Evolutionary conservation across 2,888 invertebrate species (phyloP).

Genomic region (Leptopilina drosophilae): DNA sequence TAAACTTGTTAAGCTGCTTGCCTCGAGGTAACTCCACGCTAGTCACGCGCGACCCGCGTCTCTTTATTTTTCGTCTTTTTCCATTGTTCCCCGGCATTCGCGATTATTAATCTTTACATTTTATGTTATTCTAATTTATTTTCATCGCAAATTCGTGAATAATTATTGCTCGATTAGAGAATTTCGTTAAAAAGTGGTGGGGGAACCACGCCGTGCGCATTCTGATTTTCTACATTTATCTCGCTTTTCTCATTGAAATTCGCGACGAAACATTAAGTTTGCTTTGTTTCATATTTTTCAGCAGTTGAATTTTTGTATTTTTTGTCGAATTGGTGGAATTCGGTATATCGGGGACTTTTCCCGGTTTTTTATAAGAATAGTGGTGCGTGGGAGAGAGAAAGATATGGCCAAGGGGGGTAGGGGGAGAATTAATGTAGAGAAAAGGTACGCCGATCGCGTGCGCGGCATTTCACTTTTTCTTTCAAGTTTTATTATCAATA

Average conservation of each 20-base stretch:
- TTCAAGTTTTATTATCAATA: neutral
- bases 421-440: slow-evolving; percentile 3
- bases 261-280: neutral
- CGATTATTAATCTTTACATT: neutral
- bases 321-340: neutral
- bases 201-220: slow-evolving; percentile 38
- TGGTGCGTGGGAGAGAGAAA: slow-evolving; percentile 13
- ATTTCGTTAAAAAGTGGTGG: slow-evolving; percentile 1
- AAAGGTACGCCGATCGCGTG: slow-evolving; percentile 38
- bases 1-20: neutral
- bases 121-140: neutral
- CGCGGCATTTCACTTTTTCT: slow-evolving; percentile 39
- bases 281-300: neutral
- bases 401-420: too few species aligned
- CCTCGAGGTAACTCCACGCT: slow-evolving; percentile 10
- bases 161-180: neutral
- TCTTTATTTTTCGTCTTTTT: slow-evolving; percentile 13
- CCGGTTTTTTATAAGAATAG: neutral
- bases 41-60: slow-evolving; percentile 18
- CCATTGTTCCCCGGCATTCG: neutral
- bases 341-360: neutral
- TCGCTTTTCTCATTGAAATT: neutral
- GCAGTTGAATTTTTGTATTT: neutral
- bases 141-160: neutral
- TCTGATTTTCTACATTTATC: neutral